These are phyloP conservation scores for Abrostola triplasia DNA, from an alignment of 2,888 invertebrate species.

Conservation along the genomic window DNA sequence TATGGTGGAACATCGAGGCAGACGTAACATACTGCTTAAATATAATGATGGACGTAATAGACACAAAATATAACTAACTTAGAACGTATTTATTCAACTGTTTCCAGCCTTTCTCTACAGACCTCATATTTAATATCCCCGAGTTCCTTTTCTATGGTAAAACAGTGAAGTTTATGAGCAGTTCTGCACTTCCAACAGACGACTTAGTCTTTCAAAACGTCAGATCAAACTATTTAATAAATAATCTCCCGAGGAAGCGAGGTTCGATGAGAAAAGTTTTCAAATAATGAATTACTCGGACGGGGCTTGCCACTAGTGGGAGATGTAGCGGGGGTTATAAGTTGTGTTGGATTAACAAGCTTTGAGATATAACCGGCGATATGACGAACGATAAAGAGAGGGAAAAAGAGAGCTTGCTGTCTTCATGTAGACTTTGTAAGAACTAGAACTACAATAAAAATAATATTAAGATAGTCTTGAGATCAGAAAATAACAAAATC, in stretches of 20 bases:
- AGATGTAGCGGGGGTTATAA: neutral
- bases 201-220: neutral
- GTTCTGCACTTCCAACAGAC: neutral
- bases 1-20: neutral
- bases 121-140: neutral
- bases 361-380: neutral
- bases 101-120: neutral
- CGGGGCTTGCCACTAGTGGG: neutral
- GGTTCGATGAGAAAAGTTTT: conserved; percentile 3
- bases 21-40: neutral
- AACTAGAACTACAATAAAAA: too few species aligned
- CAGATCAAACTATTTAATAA: neutral
- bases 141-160: neutral
- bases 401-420: neutral
- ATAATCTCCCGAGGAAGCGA: neutral
- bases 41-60: too few species aligned
- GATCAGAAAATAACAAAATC: too few species aligned
- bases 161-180: neutral
- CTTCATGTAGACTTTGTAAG: neutral
- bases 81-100: neutral
- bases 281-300: conserved; percentile 4
- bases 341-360: neutral
- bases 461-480: too few species aligned
- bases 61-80: too few species aligned
- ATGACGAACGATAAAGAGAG: neutral